Evolutionary conservation across 2,797 vertebrate species (phyloP), one percentile per base, ranked within the genome.

Genomic region (Brachymystax lenok): DNA sequence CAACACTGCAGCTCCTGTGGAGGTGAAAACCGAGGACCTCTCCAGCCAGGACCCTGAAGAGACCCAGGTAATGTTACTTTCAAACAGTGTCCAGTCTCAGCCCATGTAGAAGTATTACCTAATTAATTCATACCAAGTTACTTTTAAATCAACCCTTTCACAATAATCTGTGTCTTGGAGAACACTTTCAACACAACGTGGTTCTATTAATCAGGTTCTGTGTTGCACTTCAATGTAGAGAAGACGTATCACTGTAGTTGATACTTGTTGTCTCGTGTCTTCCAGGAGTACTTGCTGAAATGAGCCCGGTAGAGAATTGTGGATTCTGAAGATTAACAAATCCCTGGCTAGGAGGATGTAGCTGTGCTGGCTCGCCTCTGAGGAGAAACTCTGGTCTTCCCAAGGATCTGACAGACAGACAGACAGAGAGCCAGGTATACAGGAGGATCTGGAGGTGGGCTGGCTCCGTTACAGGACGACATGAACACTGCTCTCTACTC

Each of bases 281-380:
- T 93, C 81, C 90, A 97, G 96, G 95, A 96, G 89, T 88, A 92
- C 93, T 85, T 86, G 85, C 90, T 95, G 93, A 96, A 95, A 93
- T 92, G 92, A 95, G 83, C 89, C 83, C 84, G 88, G 76, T 30
- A 8, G 16, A 27, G 52, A 52, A 30, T 85, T 82, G 77, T 69
- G 87, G 91, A 88, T 74, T 16, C 78, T 71, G 59, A 69, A 64
- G 80, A 81, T 73, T 70, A 63, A 24, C 1, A 63, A 78, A 77
- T 77, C 52, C 74, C 83, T 77, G 72, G 78, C 78, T 82, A 24
- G 16, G n/a, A 16, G 63, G 61, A 67, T 16, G 27, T 35, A 14
- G 6, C 6, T 17, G 16, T 35, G 28, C 27, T 30, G 66, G 74
- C 82, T 86, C 84, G 78, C 83, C 73, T 83, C 74, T 85, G 84